These are phyloP conservation scores for Drosophila murphyi DNA, from an alignment of 1,140 invertebrate genomes.

Conservation along the genomic window DNA sequence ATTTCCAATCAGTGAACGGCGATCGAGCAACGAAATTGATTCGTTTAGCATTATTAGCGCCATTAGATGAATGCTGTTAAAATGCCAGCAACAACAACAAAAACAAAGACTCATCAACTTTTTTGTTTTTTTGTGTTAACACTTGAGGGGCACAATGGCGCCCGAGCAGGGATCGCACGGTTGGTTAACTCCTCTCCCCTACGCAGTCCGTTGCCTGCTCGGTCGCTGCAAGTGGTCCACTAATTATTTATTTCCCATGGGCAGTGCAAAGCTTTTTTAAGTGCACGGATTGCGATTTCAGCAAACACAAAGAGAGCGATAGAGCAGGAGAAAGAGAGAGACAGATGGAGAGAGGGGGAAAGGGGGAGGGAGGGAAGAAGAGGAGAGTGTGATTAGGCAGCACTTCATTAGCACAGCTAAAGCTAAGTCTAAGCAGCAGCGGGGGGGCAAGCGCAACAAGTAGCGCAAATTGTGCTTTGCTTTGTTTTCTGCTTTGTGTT, in stretches of 20 bases:
- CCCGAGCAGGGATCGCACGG: constrained; percentile 1
- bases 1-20: constrained; percentile 36
- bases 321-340: no score
- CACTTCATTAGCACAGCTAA: constrained; percentile 39
- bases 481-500: no score
- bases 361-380: not conserved
- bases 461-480: constrained; percentile 34
- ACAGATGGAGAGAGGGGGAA: no score
- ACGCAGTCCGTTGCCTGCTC: not conserved
- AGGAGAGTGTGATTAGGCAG: constrained; percentile 52
- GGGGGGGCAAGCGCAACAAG: constrained; percentile 57
- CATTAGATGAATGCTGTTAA: constrained; percentile 56
- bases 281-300: constrained; percentile 38
- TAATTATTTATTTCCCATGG: constrained; percentile 78
- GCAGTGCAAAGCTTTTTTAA: constrained; percentile 29
- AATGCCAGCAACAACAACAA: constrained; percentile 33
- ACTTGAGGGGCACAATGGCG: constrained; percentile 33
- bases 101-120: constrained; percentile 56
- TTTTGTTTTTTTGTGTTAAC: constrained; percentile 47
- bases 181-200: no score
- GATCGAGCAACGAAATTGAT: constrained; percentile 68
- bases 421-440: not conserved
- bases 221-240: constrained; percentile 69
- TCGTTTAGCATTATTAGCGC: constrained; percentile 80
- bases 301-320: not conserved